These are phyloP conservation scores for Acestrorhynchus altus DNA, from an alignment of 2,797 vertebrate genomes.

Conservation along the genomic window DNA sequence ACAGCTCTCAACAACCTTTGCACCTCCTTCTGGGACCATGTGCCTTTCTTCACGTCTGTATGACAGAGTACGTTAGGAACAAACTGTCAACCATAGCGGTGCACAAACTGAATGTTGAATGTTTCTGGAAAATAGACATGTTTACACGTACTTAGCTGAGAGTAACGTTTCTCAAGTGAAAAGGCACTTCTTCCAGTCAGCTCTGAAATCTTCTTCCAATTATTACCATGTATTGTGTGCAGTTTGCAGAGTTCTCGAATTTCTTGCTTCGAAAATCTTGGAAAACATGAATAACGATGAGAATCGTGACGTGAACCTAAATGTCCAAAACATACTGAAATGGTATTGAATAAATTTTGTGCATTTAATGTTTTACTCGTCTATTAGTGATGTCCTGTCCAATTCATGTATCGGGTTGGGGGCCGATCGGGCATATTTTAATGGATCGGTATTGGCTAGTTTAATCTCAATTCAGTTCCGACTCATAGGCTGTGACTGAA, in stretches of 20 bases:
- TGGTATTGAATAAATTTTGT: too few species aligned
- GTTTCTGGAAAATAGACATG: too few species aligned
- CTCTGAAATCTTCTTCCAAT: conserved; percentile 71
- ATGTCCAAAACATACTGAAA: neutral
- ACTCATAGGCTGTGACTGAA: too few species aligned
- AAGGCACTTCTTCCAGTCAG: conserved; percentile 71
- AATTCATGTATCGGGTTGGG: too few species aligned
- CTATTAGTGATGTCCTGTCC: too few species aligned
- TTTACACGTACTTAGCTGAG: conserved; percentile 51
- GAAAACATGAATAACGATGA: neutral
- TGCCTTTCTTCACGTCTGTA: conserved; percentile 55
- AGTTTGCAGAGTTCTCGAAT: conserved; percentile 57
- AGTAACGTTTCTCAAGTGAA: conserved; percentile 71
- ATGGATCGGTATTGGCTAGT: too few species aligned
- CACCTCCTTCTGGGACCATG: conserved; percentile 64
- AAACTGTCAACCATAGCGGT: too few species aligned
- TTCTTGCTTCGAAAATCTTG: conserved; percentile 74
- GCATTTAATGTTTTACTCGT: too few species aligned
- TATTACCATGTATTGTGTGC: conserved; percentile 70
- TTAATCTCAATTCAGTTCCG: too few species aligned
- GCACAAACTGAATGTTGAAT: too few species aligned
- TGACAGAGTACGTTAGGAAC: neutral
- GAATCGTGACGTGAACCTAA: neutral
- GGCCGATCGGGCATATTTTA: too few species aligned
- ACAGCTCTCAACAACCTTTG: conserved; percentile 61